Percentiles rank a stretch among this genome's conserved stretches.
Conservation (phyloP, 2,113 vertebrate genomes). For the Trachemys scripta region DNA sequence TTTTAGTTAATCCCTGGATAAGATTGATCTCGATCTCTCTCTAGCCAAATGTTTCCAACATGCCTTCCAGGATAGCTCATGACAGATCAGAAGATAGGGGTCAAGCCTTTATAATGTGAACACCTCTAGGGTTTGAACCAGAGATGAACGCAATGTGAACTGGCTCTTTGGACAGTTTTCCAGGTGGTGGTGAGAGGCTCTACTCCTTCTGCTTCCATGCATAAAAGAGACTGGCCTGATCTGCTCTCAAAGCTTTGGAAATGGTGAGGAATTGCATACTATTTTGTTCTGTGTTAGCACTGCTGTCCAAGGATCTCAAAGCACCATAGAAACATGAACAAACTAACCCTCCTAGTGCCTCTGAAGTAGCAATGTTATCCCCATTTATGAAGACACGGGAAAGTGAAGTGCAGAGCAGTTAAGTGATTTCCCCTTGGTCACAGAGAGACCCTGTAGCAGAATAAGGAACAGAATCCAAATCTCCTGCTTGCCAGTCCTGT, state of each 20-base stretch:
- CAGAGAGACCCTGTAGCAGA: constrained; percentile 16
- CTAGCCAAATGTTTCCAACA: background rate
- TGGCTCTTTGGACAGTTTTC: background rate
- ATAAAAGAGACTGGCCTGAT: background rate
- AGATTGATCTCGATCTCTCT: background rate
- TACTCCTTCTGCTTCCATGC: background rate
- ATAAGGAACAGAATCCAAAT: constrained; percentile 64
- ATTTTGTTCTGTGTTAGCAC: background rate
- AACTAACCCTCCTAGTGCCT: background rate
- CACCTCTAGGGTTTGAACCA: background rate
- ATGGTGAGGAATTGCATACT: background rate
- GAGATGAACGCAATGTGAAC: background rate
- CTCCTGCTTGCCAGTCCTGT: constrained; percentile 68
- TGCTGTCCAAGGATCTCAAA: constrained; percentile 14
- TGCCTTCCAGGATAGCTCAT: background rate
- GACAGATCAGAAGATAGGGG: background rate
- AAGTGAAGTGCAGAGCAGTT: constrained; percentile 4
- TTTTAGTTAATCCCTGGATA: background rate
- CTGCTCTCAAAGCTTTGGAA: background rate
- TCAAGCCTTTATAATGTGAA: background rate
- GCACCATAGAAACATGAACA: background rate
- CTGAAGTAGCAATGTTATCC: background rate
- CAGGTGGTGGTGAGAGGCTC: background rate
- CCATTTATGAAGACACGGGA: background rate
- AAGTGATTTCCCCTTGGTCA: constrained; percentile 25